phyloP scores from a whole-genome alignment of 2,113 vertebrate genomes.

The Dendrocopos noguchii region DNA sequence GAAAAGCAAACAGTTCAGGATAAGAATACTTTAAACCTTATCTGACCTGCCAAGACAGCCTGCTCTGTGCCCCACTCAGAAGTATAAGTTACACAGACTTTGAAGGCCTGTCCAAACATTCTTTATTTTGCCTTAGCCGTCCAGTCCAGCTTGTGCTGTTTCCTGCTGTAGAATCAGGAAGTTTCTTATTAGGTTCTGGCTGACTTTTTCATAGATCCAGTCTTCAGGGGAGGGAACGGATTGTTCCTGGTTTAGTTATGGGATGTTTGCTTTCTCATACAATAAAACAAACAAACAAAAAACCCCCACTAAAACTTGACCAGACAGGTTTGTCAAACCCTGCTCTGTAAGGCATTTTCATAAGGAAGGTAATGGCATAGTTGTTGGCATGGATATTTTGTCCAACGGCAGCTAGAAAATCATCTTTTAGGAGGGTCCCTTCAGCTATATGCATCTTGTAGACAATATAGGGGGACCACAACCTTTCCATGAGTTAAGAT shows the following conservation, averaged over 20 bases:
- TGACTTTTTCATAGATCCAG: not conserved
- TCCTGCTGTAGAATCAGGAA: not conserved
- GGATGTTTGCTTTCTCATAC: accelerated
- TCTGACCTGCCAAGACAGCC: not conserved
- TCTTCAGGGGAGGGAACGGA: not conserved
- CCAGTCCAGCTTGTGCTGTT: not conserved
- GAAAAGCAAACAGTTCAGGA: constrained; percentile 3
- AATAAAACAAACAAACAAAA: not conserved
- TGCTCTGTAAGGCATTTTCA: not conserved
- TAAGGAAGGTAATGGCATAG: not conserved
- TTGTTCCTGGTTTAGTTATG: not conserved
- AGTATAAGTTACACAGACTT: not conserved
- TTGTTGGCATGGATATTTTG: not conserved
- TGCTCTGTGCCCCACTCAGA: not conserved
- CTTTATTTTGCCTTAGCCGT: not conserved
- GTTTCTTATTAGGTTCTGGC: not conserved
- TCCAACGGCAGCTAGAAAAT: not conserved
- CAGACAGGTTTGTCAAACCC: not conserved
- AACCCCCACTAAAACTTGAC: not conserved
- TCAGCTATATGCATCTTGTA: not conserved
- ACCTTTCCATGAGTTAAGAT: not conserved
- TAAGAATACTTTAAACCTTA: constrained; percentile 22
- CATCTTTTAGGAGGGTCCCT: not conserved
- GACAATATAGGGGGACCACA: not conserved
- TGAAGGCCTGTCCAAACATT: not conserved